Conservation (phyloP, 2,797 vertebrate species). For the Somateria mollissima region DNA sequence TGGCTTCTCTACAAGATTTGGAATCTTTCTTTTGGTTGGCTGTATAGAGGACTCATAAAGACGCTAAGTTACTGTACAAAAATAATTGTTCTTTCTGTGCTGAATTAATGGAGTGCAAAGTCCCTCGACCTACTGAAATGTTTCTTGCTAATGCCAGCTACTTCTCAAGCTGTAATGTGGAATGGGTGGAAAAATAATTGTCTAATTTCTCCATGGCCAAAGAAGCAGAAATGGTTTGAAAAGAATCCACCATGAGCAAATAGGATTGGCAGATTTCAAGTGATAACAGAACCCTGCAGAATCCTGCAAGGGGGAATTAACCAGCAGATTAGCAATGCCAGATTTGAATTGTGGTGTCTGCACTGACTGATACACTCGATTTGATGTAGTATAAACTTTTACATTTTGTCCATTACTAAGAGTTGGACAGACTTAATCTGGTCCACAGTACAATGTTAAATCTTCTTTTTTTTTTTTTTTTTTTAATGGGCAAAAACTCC, state of each 20-base stretch:
- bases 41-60: neutral
- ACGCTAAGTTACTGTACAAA: neutral
- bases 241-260: neutral
- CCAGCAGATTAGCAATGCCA: neutral
- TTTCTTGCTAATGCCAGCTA: neutral
- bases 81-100: neutral
- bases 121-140: neutral
- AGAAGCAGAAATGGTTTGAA: neutral
- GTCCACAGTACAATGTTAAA: neutral
- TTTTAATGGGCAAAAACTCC: neutral
- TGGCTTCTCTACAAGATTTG: neutral
- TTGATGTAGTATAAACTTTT: neutral
- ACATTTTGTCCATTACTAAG: neutral
- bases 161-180: neutral
- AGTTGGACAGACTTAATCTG: neutral
- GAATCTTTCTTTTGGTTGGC: neutral
- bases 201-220: neutral
- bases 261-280: neutral
- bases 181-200: neutral
- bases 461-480: neutral
- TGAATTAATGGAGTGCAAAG: conserved; percentile 29
- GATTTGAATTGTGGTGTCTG: neutral
- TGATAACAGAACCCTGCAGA: neutral
- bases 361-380: neutral
- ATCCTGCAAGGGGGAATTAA: neutral